Percentiles rank a stretch among this genome's conserved stretches.
Conservation (phyloP, 2,113 vertebrate species). For the Mastomys coucha region DNA sequence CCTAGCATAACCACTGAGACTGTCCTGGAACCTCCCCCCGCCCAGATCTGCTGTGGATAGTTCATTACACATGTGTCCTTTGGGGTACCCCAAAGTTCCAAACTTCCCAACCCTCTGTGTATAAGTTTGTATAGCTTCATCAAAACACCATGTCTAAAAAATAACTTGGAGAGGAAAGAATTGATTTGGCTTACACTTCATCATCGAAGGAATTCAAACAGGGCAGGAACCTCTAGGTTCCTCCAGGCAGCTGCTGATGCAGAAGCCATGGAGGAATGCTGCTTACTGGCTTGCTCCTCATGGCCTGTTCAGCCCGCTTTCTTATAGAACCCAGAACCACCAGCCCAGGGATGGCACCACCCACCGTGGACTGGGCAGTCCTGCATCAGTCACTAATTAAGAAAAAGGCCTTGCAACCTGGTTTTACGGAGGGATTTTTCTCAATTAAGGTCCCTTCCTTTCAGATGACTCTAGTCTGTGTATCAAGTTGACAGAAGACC, state of each 20-base stretch:
- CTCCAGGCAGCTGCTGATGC: too few species aligned
- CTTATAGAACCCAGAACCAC: neutral
- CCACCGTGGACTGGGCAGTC: neutral
- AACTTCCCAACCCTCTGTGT: neutral
- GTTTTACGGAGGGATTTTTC: neutral
- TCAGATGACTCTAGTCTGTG: neutral
- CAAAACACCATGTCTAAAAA: neutral
- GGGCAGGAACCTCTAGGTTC: neutral
- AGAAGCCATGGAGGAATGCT: neutral
- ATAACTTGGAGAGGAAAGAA: neutral
- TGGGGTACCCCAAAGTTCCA: too few species aligned
- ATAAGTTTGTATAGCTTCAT: neutral
- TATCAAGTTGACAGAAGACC: neutral
- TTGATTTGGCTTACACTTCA: neutral
- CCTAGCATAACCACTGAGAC: fast-evolving
- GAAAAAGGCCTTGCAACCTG: neutral
- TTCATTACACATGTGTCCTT: too few species aligned
- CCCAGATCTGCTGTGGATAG: neutral
- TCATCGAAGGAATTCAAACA: neutral
- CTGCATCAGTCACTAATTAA: neutral
- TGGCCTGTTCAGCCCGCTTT: neutral
- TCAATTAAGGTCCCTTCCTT: neutral
- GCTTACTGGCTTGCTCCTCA: neutral
- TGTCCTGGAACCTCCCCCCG: fast-evolving
- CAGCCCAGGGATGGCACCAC: neutral